Base-by-base conservation (phyloP, 2,113 vertebrate genomes). In the Neolamprologus devosi region DNA sequence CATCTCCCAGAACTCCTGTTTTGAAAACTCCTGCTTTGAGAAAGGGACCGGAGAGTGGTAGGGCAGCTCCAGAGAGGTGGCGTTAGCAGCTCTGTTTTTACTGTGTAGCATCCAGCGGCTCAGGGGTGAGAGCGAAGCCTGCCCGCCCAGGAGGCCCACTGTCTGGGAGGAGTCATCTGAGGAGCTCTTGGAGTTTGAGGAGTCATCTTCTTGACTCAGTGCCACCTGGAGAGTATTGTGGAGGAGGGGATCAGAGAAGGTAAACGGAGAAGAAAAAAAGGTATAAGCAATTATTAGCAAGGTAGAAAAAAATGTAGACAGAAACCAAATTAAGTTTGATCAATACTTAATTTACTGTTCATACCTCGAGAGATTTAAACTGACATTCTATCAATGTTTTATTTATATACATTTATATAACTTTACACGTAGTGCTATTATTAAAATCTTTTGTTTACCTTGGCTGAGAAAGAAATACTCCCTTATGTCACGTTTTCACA, bases 1-100 rank as follows among this genome's bases (percentile, higher is more conserved):
- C 95, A 97, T 95, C 53, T 96, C 97, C 97, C 98, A 97, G 40
- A 97, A 94, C 90, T 98, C 97, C 91, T 95, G 97, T 89, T 97
- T 97, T 80, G 96, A 97, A 37, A 97, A 94, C 91, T 98, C 97
- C 92, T 95, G 96, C 91, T 97, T 97, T 88, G 96, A 95, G 91
- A 97, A 96, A 21, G 97, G 95, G 45, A 93, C 85, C 0, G 97
- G 96, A 0, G 98, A 96, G 54, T 96, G 96, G 83, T 97, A 97
- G 85, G 96, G 96, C 90, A 97, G 93, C 92, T 97, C 97, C 91
- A 97, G 86, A 0, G 97, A 96, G 42, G 96, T 97, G 86, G 92
- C 89, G 86, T 97, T 98, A 65, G 96, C 96, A 0, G 95, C 96
- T 55, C 96, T 88, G 85, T 96, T 95, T 82, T 95, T 96, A 63